These are phyloP conservation scores for Mormyrus iriodes DNA, from an alignment of 2,113 vertebrate genomes.

Conservation along the genomic window DNA sequence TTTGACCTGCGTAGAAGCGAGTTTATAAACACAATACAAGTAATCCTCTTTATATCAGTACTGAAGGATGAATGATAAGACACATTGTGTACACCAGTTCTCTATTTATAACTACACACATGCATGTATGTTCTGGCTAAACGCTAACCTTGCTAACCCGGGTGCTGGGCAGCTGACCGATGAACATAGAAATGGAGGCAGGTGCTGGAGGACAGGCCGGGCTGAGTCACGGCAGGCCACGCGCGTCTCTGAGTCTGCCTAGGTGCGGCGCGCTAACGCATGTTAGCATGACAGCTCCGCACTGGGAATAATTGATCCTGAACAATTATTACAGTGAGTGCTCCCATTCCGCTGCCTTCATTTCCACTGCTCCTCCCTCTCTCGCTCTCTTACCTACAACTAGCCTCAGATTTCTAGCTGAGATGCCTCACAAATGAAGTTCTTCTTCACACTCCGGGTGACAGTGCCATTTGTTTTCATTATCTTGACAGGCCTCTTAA, in stretches of 20 bases:
- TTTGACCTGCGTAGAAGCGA: neutral
- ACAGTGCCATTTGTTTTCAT: constrained; percentile 68
- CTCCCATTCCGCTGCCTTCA: constrained; percentile 57
- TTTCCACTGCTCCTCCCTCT: neutral
- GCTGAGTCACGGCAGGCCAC: neutral
- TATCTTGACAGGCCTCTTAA: constrained; percentile 66
- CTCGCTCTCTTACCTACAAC: constrained; percentile 32
- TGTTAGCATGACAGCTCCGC: constrained; percentile 70
- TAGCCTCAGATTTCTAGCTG: constrained; percentile 39
- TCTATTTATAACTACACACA: neutral
- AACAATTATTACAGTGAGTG: constrained; percentile 67
- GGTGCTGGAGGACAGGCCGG: neutral
- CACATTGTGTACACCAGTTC: neutral
- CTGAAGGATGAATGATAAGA: neutral
- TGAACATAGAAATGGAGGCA: too few relatives aligned
- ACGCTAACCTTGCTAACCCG: neutral
- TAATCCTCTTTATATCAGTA: neutral
- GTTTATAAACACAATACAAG: neutral
- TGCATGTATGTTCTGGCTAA: neutral
- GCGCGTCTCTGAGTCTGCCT: constrained; percentile 33
- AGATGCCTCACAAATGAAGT: constrained; percentile 61
- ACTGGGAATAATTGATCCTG: constrained; percentile 85
- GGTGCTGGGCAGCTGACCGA: too few relatives aligned
- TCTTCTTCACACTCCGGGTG: constrained; percentile 60
- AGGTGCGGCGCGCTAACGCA: constrained; percentile 62